Percentiles rank a stretch among this genome's conserved stretches.
Conservation (phyloP, 1,140 invertebrate species). For the Mizuhopecten yessoensis region DNA sequence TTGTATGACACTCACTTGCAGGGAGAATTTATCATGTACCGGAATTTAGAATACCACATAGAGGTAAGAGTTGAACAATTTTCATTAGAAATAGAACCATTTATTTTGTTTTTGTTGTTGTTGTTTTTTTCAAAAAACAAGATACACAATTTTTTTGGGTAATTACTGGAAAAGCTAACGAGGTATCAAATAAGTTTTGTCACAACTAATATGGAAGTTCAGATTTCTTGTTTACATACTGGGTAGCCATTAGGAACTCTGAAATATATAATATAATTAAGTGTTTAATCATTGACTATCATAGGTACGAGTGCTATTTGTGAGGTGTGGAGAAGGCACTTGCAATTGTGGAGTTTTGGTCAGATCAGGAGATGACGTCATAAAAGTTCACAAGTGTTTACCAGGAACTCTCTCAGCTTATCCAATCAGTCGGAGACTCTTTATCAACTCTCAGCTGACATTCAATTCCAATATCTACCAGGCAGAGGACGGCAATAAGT, state of each 20-base stretch:
- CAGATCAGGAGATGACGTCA: slow-evolving; percentile 74
- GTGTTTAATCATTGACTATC: too few relatives aligned
- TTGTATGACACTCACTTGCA: slow-evolving; percentile 71
- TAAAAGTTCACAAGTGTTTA: slow-evolving; percentile 71
- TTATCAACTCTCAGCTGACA: slow-evolving; percentile 67
- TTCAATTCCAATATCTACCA: slow-evolving; percentile 68
- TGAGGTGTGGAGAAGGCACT: slow-evolving; percentile 57
- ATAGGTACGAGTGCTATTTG: slow-evolving; percentile 68
- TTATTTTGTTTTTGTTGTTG: too few relatives aligned
- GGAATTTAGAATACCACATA: slow-evolving; percentile 59
- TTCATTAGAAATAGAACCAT: too few relatives aligned
- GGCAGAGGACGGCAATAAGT: slow-evolving; percentile 62
- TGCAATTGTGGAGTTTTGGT: slow-evolving; percentile 74
- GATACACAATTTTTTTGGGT: too few relatives aligned
- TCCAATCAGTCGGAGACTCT: slow-evolving; percentile 67
- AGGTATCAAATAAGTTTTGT: too few relatives aligned
- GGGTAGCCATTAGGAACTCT: too few relatives aligned
- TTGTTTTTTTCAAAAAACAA: too few relatives aligned
- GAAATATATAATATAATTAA: too few relatives aligned
- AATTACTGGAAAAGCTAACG: too few relatives aligned
- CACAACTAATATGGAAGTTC: too few relatives aligned
- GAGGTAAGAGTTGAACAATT: slow-evolving; percentile 71
- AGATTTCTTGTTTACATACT: too few relatives aligned
- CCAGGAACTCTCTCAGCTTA: slow-evolving; percentile 40
- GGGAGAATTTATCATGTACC: slow-evolving; percentile 75